Percentiles rank a stretch among this genome's conserved stretches.
Evolutionary conservation across 2,888 invertebrate genomes (phyloP).

Genomic region (Synergus umbraculus): DNA sequence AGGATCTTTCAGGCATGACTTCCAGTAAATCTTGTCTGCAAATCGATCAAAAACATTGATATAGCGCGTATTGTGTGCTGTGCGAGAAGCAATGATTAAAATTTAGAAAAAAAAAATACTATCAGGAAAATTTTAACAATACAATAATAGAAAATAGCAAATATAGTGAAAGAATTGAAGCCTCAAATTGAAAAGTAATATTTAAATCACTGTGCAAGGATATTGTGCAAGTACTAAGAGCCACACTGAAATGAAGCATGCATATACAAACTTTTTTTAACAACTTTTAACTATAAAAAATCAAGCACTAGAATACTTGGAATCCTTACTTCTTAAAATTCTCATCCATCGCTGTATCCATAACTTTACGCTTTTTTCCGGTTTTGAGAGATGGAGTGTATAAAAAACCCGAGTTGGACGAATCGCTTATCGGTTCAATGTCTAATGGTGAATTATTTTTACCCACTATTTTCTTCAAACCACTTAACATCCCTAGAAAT

Average conservation of each 20-base stretch:
- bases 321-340: conserved; percentile 83
- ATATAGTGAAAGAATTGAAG: neutral
- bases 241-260: neutral
- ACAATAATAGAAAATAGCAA: neutral
- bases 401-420: conserved; percentile 63
- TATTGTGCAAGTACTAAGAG: no score
- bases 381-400: conserved; percentile 81
- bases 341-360: conserved; percentile 79
- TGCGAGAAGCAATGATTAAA: conserved; percentile 31
- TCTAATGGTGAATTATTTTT: conserved; percentile 80
- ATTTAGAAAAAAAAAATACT: neutral
- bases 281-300: conserved; percentile 4
- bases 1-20: conserved; percentile 81
- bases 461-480: conserved; percentile 87
- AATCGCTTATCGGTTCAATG: conserved; percentile 66
- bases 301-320: conserved; percentile 8
- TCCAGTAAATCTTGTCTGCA: conserved; percentile 83
- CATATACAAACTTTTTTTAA: neutral
- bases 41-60: conserved; percentile 54
- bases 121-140: neutral
- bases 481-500: conserved; percentile 85
- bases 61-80: conserved; percentile 50
- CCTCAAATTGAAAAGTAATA: neutral
- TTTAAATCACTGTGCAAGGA: neutral
- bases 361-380: conserved; percentile 83